These are phyloP conservation scores for Aphodius sticticus DNA, from an alignment of 2,888 invertebrate genomes.

Conservation along the genomic window DNA sequence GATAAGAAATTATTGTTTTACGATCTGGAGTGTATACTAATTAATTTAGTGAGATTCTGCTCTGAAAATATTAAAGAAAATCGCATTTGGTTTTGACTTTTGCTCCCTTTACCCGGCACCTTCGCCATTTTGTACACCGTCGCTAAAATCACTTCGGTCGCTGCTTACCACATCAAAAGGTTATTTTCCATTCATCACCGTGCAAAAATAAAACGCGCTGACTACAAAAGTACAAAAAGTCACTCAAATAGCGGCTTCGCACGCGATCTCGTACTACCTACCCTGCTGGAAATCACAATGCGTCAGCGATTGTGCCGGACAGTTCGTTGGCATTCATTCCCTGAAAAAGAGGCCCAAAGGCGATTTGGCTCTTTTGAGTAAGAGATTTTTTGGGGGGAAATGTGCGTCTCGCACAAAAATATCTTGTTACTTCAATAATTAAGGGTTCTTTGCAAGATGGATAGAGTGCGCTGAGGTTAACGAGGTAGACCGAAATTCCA, in stretches of 20 bases:
- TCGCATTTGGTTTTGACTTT: background rate
- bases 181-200: background rate
- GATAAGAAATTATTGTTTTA: too few relatives aligned
- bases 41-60: too few relatives aligned
- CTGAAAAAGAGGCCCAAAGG: too few relatives aligned
- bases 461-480: too few relatives aligned
- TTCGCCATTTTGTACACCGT: background rate
- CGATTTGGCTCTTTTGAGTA: background rate
- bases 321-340: background rate
- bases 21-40: too few relatives aligned
- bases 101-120: background rate
- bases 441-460: too few relatives aligned
- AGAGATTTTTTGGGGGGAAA: background rate
- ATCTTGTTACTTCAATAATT: too few relatives aligned
- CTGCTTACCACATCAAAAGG: background rate
- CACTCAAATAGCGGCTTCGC: background rate
- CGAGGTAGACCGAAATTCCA: too few relatives aligned
- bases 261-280: background rate
- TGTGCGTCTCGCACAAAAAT: too few relatives aligned
- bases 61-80: too few relatives aligned
- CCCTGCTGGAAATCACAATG: background rate
- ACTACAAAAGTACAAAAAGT: background rate
- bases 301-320: background rate
- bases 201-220: background rate
- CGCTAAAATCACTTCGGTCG: background rate